phyloP scores from a whole-genome alignment of 2,888 invertebrate genomes.

The Merodon equestris region DNA sequence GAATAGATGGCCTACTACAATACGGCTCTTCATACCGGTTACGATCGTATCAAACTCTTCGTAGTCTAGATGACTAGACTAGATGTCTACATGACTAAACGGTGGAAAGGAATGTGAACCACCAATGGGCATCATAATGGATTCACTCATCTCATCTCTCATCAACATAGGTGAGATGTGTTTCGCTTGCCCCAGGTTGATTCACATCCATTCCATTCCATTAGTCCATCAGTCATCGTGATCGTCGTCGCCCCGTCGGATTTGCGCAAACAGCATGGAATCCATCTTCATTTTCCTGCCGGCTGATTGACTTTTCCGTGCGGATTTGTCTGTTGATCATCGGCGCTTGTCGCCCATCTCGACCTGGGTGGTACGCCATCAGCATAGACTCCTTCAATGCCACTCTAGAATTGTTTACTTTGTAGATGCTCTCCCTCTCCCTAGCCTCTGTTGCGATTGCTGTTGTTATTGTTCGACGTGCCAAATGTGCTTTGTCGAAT shows the following conservation, averaged over 20 bases:
- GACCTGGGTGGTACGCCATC: conserved; percentile 26
- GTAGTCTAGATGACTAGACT: too few species aligned
- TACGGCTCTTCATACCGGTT: too few species aligned
- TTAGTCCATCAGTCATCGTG: conserved; percentile 46
- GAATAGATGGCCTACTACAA: too few species aligned
- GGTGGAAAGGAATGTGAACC: too few species aligned
- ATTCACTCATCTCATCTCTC: too few species aligned
- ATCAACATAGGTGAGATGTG: too few species aligned
- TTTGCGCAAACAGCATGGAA: conserved; percentile 58
- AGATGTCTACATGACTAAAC: too few species aligned
- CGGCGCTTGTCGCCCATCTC: conserved; percentile 47
- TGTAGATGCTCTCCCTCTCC: conserved; percentile 9
- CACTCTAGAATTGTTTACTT: conserved; percentile 48
- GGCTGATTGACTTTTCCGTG: conserved; percentile 61
- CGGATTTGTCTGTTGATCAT: conserved; percentile 57
- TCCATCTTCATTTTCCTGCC: conserved; percentile 36
- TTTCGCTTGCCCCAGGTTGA: too few species aligned
- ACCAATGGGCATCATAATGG: too few species aligned
- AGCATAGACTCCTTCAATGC: conserved; percentile 18
- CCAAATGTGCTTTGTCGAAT: conserved; percentile 45
- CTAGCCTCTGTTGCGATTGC: neutral
- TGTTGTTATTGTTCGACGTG: conserved; percentile 45
- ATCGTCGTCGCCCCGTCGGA: conserved; percentile 51
- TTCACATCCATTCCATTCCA: too few species aligned
- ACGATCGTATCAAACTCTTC: too few species aligned